Evolutionary conservation across 2,113 vertebrate species (phyloP).

Genomic region (Tragulus kanchil): DNA sequence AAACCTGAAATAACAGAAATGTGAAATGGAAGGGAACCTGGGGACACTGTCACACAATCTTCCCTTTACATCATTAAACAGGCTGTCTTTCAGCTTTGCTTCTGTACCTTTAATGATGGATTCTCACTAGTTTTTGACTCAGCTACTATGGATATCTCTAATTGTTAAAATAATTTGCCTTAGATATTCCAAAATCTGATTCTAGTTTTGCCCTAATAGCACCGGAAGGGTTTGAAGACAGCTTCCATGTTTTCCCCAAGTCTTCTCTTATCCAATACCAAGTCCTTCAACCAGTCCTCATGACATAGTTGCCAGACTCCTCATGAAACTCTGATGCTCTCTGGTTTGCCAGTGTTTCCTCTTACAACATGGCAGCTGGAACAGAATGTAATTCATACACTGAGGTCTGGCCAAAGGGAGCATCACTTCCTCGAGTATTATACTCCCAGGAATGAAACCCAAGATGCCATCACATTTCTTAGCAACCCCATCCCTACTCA

Average conservation of each 20-base stretch:
- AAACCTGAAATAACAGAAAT: constrained; percentile 52
- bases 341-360: not conserved
- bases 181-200: not conserved
- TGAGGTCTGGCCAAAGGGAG: constrained; percentile 27
- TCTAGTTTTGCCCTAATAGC: not conserved
- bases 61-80: not conserved
- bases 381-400: not conserved
- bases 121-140: constrained; percentile 15
- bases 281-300: not conserved
- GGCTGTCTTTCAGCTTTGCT: constrained; percentile 18
- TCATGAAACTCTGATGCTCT: not conserved
- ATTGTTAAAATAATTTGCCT: not conserved
- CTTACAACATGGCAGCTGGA: not conserved
- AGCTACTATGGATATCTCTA: not conserved
- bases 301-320: not conserved
- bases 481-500: not conserved
- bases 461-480: constrained; percentile 15
- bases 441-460: not conserved
- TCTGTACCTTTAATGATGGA: not conserved
- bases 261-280: not conserved
- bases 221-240: constrained; percentile 5
- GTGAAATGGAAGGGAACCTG: not conserved
- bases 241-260: not conserved
- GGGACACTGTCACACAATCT: not conserved
- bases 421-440: not conserved